Base-by-base conservation (phyloP, 2,113 vertebrate species). In the Macrotus californicus region DNA sequence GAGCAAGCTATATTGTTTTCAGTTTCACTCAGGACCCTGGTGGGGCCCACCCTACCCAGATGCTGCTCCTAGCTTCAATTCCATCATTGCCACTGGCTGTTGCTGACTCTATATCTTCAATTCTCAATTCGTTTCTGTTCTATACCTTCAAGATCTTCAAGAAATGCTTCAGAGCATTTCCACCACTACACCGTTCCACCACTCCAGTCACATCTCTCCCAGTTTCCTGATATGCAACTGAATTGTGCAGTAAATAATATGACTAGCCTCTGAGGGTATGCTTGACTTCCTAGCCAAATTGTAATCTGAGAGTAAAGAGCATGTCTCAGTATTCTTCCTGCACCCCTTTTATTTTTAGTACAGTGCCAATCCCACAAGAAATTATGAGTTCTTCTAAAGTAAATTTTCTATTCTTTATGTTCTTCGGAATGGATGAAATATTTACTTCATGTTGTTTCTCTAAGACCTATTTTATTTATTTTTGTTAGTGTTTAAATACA, bases 401-500 rank as follows among this genome's bases (percentile, higher is more conserved):
- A 75, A 67, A 56, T 88, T 86, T 86, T 81, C 82, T 94, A 12
- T n/a, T 34, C 72, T 82, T 95, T 54, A 46, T 77, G 31, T 67
- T 94, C 19, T 91, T 89, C 41, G 70, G 21, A 82, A 36, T 66
- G 69, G n/a, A 70, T 59, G 64, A 89, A 70, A 46, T 87, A 72
- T 22, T 93, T 75, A 9, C 14, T 82, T 43, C n/a, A 3, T 70
- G 24, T 81, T 91, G 31, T 94, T 84, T 94, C 52, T 92, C 9
- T 56, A 69, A 69, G 48, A n/a, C 2, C 34, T 70, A 46, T 87
- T 86, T 95, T 48, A 87, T 34, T 79, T 87, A 84, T 24, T 59
- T 83, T 96, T 92, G 46, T 67, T 89, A 48, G 70, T 93, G 15
- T 79, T 92, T 94, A 89, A 96, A 59, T 82, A 56, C 3, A 61